phyloP scores from a whole-genome alignment of 2,797 vertebrate species.

The Buphagus erythrorhynchus region DNA sequence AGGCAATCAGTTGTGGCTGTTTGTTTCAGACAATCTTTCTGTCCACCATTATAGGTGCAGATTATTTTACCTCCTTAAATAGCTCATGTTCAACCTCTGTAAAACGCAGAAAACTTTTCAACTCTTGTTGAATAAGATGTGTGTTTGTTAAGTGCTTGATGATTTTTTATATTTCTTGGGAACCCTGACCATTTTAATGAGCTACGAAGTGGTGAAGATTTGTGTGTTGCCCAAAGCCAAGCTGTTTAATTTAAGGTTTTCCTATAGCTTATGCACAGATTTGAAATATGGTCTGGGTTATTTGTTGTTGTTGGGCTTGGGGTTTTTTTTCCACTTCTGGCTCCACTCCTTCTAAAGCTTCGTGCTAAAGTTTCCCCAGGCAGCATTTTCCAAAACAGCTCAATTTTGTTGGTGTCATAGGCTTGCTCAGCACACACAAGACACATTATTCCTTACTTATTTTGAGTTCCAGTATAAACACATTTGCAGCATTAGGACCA shows the following conservation, averaged over 20 bases:
- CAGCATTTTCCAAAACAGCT: slow-evolving; percentile 60
- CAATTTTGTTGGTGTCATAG: slow-evolving; percentile 54
- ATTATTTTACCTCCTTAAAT: background rate
- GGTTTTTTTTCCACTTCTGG: background rate
- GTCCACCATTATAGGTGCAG: background rate
- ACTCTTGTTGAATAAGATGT: background rate
- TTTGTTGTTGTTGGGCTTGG: slow-evolving; percentile 4
- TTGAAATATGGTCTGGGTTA: slow-evolving; percentile 41
- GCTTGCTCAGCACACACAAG: slow-evolving; percentile 43
- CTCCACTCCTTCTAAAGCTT: background rate
- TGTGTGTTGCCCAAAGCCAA: slow-evolving; percentile 33
- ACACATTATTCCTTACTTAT: slow-evolving; percentile 64
- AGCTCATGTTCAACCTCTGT: background rate
- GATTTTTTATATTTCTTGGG: slow-evolving; percentile 22
- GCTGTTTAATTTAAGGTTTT: slow-evolving; percentile 31
- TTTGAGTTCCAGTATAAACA: slow-evolving; percentile 69
- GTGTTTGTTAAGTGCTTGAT: slow-evolving; percentile 25
- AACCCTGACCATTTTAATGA: slow-evolving; percentile 23
- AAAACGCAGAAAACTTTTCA: background rate
- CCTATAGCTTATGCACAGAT: slow-evolving; percentile 1
- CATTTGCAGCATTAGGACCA: slow-evolving; percentile 57
- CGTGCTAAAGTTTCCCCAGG: slow-evolving; percentile 53
- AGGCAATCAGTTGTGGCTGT: background rate
- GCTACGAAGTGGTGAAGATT: slow-evolving; percentile 34
- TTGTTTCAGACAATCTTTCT: background rate